Conservation (phyloP, 2,888 invertebrate genomes). For the Epinotia nisella region DNA sequence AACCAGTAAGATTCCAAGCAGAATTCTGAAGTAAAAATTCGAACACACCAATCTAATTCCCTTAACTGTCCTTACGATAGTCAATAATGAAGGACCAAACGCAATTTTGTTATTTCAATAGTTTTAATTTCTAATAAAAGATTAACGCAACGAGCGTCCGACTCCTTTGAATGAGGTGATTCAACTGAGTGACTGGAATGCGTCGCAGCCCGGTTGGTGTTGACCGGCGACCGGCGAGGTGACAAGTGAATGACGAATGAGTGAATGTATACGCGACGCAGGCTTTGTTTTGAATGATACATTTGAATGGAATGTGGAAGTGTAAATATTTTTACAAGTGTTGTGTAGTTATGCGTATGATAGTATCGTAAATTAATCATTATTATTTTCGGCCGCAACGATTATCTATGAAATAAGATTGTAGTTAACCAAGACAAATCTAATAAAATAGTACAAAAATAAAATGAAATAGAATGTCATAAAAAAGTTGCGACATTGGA, state of each 20-base stretch:
- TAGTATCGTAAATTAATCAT: not conserved
- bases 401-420: no score
- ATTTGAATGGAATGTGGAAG: constrained; percentile 27
- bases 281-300: constrained; percentile 37
- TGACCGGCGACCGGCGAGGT: constrained; percentile 4
- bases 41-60: not conserved
- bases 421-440: no score
- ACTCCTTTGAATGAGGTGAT: not conserved
- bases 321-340: not conserved
- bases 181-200: constrained; percentile 39
- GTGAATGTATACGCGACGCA: constrained; percentile 16
- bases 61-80: not conserved
- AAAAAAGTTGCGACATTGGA: no score
- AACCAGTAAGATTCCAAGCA: constrained; percentile 27
- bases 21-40: constrained; percentile 4
- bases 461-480: no score
- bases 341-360: not conserved
- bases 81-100: constrained; percentile 2
- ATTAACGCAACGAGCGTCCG: constrained; percentile 3
- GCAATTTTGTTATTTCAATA: constrained; percentile 7
- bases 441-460: no score
- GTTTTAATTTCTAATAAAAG: constrained; percentile 20
- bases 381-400: no score
- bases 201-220: not conserved
- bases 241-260: constrained; percentile 39